Percentiles rank a stretch among this genome's conserved stretches.
These are phyloP conservation scores for Boulengeromyrus knoepffleri DNA, from an alignment of 2,113 vertebrate species.

Conservation along the genomic window DNA sequence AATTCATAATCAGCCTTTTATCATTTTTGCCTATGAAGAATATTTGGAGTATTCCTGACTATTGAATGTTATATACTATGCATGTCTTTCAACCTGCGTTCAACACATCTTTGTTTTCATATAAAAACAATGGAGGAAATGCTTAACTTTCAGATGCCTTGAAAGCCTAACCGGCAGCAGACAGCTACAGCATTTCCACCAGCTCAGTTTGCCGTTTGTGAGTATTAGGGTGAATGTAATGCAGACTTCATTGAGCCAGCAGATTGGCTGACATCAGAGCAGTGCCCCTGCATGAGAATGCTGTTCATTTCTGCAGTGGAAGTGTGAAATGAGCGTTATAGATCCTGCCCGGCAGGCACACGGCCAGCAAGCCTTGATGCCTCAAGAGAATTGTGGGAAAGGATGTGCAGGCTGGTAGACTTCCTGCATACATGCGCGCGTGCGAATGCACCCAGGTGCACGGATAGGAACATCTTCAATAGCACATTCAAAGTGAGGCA, in stretches of 20 bases:
- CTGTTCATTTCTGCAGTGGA: neutral
- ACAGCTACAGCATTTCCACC: neutral
- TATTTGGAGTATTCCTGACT: neutral
- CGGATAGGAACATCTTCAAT: slow-evolving; percentile 49
- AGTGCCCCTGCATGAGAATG: neutral
- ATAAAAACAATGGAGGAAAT: neutral
- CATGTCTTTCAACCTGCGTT: neutral
- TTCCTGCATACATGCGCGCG: neutral
- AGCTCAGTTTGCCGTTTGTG: neutral
- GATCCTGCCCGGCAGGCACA: neutral
- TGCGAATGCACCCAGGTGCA: neutral
- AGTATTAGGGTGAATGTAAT: neutral
- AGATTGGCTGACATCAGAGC: neutral
- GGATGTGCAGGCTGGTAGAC: neutral
- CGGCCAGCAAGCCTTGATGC: neutral
- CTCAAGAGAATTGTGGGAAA: neutral
- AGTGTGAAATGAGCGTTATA: neutral
- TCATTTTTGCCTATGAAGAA: neutral
- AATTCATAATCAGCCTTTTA: neutral
- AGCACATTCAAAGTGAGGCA: neutral
- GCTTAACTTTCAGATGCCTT: neutral
- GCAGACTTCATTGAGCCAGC: neutral
- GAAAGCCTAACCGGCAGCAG: neutral
- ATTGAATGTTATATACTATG: neutral
- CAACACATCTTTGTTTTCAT: neutral